Conservation (phyloP, 2,113 vertebrate genomes). For the Cricetomys ansorgei region DNA sequence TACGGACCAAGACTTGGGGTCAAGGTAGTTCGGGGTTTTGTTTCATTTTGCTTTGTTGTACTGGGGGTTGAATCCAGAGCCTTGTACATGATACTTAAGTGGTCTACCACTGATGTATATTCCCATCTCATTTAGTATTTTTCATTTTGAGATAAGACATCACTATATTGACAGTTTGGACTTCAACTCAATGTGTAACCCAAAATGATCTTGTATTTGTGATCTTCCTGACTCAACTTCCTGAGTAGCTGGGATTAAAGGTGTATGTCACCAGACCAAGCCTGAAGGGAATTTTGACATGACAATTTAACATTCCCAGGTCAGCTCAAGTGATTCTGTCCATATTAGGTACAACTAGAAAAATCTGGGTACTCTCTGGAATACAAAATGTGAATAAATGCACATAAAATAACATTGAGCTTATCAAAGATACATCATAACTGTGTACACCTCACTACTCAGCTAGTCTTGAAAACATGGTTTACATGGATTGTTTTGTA, state of each 20-base stretch:
- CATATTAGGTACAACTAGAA: conserved; percentile 8
- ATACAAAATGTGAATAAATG: not conserved
- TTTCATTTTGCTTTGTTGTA: not conserved
- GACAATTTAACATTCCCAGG: not conserved
- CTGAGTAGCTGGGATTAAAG: not conserved
- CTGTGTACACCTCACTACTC: not conserved
- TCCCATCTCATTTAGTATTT: not conserved
- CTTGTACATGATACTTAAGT: not conserved
- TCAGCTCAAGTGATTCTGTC: not conserved
- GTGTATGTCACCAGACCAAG: not conserved
- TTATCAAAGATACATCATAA: not conserved
- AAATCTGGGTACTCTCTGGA: not conserved
- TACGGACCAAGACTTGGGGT: not conserved
- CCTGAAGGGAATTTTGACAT: not conserved
- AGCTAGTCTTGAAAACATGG: conserved; percentile 21
- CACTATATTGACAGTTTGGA: not conserved
- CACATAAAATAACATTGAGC: not conserved
- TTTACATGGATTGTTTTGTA: not conserved
- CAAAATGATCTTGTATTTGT: not conserved
- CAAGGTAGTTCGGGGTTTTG: not conserved
- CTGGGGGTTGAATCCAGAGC: not conserved
- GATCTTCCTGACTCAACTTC: not conserved
- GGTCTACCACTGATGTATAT: not conserved
- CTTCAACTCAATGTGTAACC: not conserved
- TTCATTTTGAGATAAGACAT: not conserved